phyloP scores from a whole-genome alignment of 2,888 invertebrate species.

The Calliphora vomitoria region DNA sequence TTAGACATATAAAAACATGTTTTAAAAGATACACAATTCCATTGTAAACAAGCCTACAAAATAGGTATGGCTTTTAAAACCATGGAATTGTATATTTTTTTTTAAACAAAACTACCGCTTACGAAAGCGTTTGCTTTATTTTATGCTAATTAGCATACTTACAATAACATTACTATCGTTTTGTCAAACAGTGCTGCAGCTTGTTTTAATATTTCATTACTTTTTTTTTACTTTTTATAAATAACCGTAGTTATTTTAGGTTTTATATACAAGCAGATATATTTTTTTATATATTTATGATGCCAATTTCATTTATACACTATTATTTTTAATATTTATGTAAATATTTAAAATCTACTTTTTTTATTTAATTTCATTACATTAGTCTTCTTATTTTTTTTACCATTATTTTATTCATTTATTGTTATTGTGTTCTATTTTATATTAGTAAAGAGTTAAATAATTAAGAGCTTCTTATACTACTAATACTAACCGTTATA shows the following conservation, averaged over 20 bases:
- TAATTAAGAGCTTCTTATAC: not conserved
- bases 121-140: constrained; percentile 66
- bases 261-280: not conserved
- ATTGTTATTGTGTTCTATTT: constrained; percentile 68
- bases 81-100: constrained; percentile 58
- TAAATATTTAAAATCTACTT: constrained; percentile 40
- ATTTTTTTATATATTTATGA: constrained; percentile 33
- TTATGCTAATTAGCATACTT: constrained; percentile 58
- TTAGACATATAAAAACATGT: constrained; percentile 12
- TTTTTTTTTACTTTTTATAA: constrained; percentile 35
- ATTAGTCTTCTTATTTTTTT: constrained; percentile 14
- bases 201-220: constrained; percentile 69
- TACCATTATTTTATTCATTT: constrained; percentile 43
- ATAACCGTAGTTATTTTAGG: constrained; percentile 14
- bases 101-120: constrained; percentile 38
- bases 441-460: constrained; percentile 27
- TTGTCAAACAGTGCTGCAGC: constrained; percentile 77
- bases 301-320: constrained; percentile 62
- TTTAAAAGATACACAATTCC: constrained; percentile 46
- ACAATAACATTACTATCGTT: constrained; percentile 31
- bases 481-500: constrained; percentile 20
- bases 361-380: constrained; percentile 9
- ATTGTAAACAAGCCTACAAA: not conserved
- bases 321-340: constrained; percentile 45
- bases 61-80: not conserved